Evolutionary conservation across 2,113 vertebrate species (phyloP).

Genomic region (Alaudala cheleensis): DNA sequence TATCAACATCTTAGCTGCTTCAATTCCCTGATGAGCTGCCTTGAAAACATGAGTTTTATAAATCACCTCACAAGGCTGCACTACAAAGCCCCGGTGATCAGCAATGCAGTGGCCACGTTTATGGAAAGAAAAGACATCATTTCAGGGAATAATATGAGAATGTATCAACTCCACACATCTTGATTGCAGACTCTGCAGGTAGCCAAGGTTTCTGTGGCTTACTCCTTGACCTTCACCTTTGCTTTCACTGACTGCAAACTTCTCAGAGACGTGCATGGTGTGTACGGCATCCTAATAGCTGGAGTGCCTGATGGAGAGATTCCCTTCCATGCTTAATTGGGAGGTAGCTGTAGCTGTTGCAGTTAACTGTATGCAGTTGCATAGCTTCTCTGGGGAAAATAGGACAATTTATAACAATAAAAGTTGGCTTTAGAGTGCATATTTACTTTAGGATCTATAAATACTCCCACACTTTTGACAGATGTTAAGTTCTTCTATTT

Average conservation of each 20-base stretch:
- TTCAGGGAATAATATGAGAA: constrained; percentile 30
- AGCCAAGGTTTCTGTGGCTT: constrained; percentile 46
- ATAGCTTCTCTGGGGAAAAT: neutral
- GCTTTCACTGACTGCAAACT: constrained; percentile 33
- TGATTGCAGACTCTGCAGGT: constrained; percentile 58
- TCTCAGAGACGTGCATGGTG: neutral
- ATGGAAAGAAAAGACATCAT: constrained; percentile 37
- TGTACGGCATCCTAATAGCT: constrained; percentile 45
- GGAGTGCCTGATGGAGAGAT: neutral
- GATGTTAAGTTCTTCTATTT: neutral
- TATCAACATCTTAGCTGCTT: constrained; percentile 50
- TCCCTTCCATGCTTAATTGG: neutral
- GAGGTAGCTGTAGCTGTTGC: neutral
- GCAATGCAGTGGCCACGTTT: constrained; percentile 30
- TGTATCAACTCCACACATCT: constrained; percentile 40
- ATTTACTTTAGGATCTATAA: neutral
- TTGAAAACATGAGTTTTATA: constrained; percentile 28
- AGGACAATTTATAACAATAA: neutral
- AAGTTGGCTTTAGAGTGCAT: neutral
- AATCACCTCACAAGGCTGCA: neutral
- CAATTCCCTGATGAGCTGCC: constrained; percentile 48
- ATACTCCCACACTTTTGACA: neutral
- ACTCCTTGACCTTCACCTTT: constrained; percentile 46
- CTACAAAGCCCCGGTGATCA: constrained; percentile 25
- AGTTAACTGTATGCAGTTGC: neutral